A percentile compares a stretch with the other conserved stretches of the same genome.
phyloP scores from a whole-genome alignment of 2,888 invertebrate genomes.

The Lymantria monacha region DNA sequence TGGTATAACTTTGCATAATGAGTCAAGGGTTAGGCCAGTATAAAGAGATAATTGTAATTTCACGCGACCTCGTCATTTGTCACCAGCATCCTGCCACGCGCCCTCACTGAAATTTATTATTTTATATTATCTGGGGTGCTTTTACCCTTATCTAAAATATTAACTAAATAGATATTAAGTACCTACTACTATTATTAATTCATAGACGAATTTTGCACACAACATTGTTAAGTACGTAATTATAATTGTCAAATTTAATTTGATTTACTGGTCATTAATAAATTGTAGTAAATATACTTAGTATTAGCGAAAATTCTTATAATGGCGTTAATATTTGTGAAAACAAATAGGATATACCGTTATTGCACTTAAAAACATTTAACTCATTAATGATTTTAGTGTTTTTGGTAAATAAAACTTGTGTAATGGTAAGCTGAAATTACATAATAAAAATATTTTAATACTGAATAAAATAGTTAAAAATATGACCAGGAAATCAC shows the following conservation, averaged over 20 bases:
- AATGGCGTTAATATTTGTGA: neutral
- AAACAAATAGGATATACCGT: no score
- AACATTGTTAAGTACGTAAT: conserved; percentile 13
- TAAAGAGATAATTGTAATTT: conserved; percentile 79
- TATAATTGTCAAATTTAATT: conserved; percentile 5
- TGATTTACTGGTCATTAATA: conserved; percentile 5
- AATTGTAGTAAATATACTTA: neutral
- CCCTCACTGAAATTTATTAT: conserved; percentile 69
- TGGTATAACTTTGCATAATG: conserved; percentile 72
- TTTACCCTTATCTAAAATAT: conserved; percentile 65
- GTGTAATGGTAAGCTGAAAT: no score
- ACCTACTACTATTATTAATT: conserved; percentile 34
- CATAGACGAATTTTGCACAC: conserved; percentile 27
- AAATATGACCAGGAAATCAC: no score
- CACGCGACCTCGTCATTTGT: conserved; percentile 76
- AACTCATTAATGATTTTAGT: no score
- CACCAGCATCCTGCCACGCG: conserved; percentile 81
- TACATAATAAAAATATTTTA: no score
- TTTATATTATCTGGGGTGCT: conserved; percentile 66
- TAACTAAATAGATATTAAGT: conserved; percentile 62
- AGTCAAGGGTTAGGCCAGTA: conserved; percentile 58
- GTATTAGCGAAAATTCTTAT: neutral
- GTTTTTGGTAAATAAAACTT: no score
- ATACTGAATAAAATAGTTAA: no score
- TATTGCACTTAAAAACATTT: no score